Conservation (phyloP, 2,797 vertebrate genomes). For the Coregonus ussuriensis region DNA sequence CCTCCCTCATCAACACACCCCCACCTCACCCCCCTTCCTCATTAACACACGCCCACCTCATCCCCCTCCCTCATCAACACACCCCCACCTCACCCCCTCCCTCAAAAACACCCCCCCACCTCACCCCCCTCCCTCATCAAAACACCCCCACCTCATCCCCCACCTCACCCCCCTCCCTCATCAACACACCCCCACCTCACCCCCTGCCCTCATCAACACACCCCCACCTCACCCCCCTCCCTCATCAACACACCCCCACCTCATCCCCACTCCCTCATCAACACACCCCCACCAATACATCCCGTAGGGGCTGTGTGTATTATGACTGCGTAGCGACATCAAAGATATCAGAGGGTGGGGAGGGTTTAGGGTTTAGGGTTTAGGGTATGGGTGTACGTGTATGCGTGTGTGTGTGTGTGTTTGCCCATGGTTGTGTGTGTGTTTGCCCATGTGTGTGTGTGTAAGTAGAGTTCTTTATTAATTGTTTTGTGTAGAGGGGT, state of each 20-base stretch:
- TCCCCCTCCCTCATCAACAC: no score
- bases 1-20: slow-evolving; percentile 27
- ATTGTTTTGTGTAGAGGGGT: slow-evolving; percentile 35
- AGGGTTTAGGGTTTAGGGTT: slow-evolving; percentile 15
- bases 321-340: neutral
- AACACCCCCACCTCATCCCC: no score
- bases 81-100: neutral
- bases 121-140: no score
- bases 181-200: slow-evolving; percentile 23
- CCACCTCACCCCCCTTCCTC: slow-evolving; percentile 9
- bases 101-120: no score
- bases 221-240: slow-evolving; percentile 20
- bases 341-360: slow-evolving; percentile 7
- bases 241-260: neutral
- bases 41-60: neutral
- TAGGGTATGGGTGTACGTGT: slow-evolving; percentile 13
- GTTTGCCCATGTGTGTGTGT: neutral
- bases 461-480: slow-evolving; percentile 17
- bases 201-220: slow-evolving; percentile 23
- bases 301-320: slow-evolving; percentile 16
- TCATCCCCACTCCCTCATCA: no score
- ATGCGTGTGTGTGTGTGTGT: slow-evolving; percentile 10
- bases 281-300: neutral
- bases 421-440: neutral
- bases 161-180: neutral